Base-by-base conservation (phyloP, 2,888 invertebrate species). In the Diarsia brunnea region DNA sequence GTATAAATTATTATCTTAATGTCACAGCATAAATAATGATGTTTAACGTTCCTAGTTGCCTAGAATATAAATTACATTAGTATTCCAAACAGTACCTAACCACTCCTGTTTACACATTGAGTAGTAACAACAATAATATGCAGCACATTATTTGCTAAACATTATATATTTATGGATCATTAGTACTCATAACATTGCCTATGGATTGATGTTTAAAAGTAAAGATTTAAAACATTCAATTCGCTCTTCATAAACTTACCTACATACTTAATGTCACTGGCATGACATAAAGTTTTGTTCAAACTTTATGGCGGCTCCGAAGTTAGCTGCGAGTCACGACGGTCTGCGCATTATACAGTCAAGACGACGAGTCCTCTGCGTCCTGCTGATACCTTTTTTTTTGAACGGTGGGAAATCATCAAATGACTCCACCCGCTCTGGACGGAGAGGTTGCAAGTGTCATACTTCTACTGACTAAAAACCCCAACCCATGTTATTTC, bases 81-180 rank as follows among this genome's bases (percentile, higher is more conserved):
- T 78, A 53, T 61, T 68, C 19, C 31, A 49, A 24, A n/a, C 53
- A 11, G 31, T 31, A 60, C 10, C 58, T 19, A 27, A 47, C 60
- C 31, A 43, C 45, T 51, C 31, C 51, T 63, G 68, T 61, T 64
- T 60, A 73, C 19, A 63, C 64, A 77, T 24, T 24, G 21, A 2
- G 31, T 14, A 64, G 43, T 38, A 55, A 31, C 78, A 67, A 47
- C 55, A 73, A 72, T 49, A 81, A 24, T 21, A 72, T 16, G 61
- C 67, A 47, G 27, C 24, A 49, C 51, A 24, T 7, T 73, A 60
- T 78, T 69, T 31, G 16, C 58, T 67, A 83, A 79, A 65, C 81
- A 68, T 53, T 16, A 53, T 24, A 60, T 45, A 78, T 68, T 68
- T 38, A 45, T n/a, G 24, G 65, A 11, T 63, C 81, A 51, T 58